Evolutionary conservation across 2,797 vertebrate genomes (phyloP).

Genomic region (Acrossocheilus fasciatus): DNA sequence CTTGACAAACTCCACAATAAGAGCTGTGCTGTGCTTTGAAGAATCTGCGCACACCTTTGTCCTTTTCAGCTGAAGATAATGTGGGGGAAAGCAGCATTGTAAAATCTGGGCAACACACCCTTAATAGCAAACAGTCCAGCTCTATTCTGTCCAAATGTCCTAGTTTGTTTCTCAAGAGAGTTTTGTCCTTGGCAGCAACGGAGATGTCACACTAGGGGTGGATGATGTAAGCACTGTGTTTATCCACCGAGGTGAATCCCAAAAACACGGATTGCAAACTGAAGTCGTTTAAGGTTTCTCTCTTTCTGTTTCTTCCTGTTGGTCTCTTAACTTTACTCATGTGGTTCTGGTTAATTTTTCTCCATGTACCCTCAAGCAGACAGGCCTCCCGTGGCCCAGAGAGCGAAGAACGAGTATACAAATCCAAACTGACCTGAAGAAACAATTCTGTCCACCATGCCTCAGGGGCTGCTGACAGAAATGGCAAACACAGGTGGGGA

Average conservation of each 20-base stretch:
- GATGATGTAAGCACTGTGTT: constrained; percentile 23
- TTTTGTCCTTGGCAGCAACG: constrained; percentile 61
- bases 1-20: constrained; percentile 13
- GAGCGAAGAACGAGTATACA: constrained; percentile 14
- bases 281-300: not conserved
- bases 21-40: constrained; percentile 22
- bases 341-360: constrained; percentile 36
- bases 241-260: constrained; percentile 26
- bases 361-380: constrained; percentile 30
- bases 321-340: constrained; percentile 25
- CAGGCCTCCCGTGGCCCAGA: constrained; percentile 5
- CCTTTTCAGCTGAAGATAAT: constrained; percentile 34
- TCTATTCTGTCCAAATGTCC: constrained; percentile 73
- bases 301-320: constrained; percentile 4
- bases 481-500: constrained; percentile 32
- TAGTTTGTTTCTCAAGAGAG: constrained; percentile 67
- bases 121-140: constrained; percentile 54
- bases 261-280: not conserved
- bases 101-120: constrained; percentile 37
- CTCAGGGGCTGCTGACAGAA: constrained; percentile 38
- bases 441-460: not conserved
- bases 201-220: constrained; percentile 6
- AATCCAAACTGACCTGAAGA: constrained; percentile 14
- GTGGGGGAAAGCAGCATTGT: constrained; percentile 27
- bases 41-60: constrained; percentile 8